Percentiles rank a stretch among this genome's conserved stretches.
phyloP scores from a whole-genome alignment of 2,113 vertebrate genomes.

The Steatornis caripensis region DNA sequence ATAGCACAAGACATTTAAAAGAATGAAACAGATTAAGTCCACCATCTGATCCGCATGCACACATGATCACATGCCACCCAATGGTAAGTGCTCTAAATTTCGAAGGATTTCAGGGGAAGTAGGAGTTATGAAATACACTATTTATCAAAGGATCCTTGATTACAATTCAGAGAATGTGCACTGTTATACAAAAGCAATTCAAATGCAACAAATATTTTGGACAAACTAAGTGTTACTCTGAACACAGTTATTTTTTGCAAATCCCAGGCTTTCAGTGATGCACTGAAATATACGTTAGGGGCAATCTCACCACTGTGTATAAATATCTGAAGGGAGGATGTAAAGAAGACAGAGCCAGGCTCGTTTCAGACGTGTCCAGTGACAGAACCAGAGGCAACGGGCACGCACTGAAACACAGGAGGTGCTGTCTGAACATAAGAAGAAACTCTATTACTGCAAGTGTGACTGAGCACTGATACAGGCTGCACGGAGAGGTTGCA shows the following conservation, averaged over 20 bases:
- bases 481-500: neutral
- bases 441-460: neutral
- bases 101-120: neutral
- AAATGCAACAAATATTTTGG: neutral
- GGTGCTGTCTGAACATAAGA: neutral
- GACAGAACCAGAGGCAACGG: neutral
- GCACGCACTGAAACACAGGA: neutral
- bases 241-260: neutral
- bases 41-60: neutral
- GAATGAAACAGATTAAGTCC: neutral
- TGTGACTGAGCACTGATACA: neutral
- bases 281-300: neutral
- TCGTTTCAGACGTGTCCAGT: neutral
- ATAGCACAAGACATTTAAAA: neutral
- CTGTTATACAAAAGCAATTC: neutral
- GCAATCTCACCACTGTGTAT: neutral
- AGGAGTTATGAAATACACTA: neutral
- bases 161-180: neutral
- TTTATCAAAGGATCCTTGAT: neutral
- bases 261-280: neutral
- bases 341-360: neutral
- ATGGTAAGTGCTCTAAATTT: neutral
- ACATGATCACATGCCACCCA: neutral
- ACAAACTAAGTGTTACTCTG: neutral
- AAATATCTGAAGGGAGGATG: neutral